Evolutionary conservation across 2,797 vertebrate species (phyloP).

Genomic region (Denticeps clupeoides): DNA sequence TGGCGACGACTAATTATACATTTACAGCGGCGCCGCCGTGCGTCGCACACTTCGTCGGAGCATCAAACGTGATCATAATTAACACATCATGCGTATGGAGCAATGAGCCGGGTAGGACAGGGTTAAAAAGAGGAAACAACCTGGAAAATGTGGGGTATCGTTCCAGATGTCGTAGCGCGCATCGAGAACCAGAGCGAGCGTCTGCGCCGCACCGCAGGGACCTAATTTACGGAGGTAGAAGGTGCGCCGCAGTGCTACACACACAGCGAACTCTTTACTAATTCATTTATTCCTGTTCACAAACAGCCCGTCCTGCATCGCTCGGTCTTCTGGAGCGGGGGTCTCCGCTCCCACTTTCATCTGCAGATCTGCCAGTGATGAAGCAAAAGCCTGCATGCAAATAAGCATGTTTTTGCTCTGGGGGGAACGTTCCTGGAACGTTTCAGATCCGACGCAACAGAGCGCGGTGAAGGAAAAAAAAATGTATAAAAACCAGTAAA

Average conservation of each 20-base stretch:
- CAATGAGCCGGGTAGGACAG: no score
- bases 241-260: constrained; percentile 19
- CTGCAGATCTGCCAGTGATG: constrained; percentile 5
- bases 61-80: no score
- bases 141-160: no score
- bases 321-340: constrained; percentile 10
- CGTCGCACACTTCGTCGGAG: no score
- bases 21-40: no score
- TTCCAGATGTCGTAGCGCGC: no score
- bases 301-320: constrained; percentile 25
- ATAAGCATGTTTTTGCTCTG: constrained; percentile 10
- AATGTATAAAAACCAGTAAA: background rate
- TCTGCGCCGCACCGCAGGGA: constrained; percentile 17
- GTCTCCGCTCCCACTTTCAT: constrained; percentile 6
- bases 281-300: constrained; percentile 22
- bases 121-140: no score
- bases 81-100: no score
- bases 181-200: constrained; percentile 12
- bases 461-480: background rate
- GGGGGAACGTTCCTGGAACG: no score
- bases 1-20: constrained; percentile 21
- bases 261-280: constrained; percentile 25
- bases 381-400: constrained; percentile 7
- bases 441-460: no score
- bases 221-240: constrained; percentile 21